Conservation (phyloP, 2,113 vertebrate species). For the Thinocorus orbignyianus region DNA sequence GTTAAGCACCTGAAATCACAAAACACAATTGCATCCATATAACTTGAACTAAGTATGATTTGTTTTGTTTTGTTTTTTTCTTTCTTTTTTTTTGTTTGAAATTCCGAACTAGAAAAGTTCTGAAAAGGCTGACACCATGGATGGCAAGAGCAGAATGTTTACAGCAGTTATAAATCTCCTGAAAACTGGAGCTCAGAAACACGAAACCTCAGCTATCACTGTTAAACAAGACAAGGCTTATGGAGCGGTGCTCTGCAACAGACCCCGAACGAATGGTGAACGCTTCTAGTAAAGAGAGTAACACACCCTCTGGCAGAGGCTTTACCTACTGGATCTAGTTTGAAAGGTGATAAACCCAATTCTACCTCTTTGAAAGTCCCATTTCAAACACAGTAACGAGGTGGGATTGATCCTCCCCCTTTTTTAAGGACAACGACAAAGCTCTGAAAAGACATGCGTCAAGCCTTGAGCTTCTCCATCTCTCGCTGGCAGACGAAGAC, state of each 20-base stretch:
- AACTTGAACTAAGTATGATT: slow-evolving; percentile 53
- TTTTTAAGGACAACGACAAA: not conserved
- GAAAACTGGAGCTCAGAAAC: slow-evolving; percentile 70
- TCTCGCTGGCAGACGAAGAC: slow-evolving; percentile 64
- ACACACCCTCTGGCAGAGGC: slow-evolving; percentile 1
- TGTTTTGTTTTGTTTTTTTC: not conserved
- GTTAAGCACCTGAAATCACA: slow-evolving; percentile 70
- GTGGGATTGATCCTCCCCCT: slow-evolving; percentile 27
- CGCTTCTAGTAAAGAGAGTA: slow-evolving; percentile 24
- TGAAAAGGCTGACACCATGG: slow-evolving; percentile 57
- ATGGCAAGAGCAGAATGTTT: slow-evolving; percentile 62
- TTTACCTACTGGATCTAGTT: slow-evolving; percentile 23
- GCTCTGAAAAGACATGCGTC: slow-evolving; percentile 51
- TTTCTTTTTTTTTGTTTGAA: not conserved
- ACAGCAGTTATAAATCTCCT: slow-evolving; percentile 69
- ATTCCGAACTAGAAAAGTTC: slow-evolving; percentile 61
- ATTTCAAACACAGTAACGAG: not conserved
- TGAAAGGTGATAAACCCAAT: slow-evolving; percentile 56
- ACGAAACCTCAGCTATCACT: slow-evolving; percentile 61
- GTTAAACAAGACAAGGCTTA: slow-evolving; percentile 59
- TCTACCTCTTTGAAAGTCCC: slow-evolving; percentile 39
- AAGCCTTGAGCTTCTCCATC: slow-evolving; percentile 59
- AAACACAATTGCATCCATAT: slow-evolving; percentile 64
- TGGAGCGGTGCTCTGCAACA: slow-evolving; percentile 27
- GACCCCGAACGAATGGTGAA: slow-evolving; percentile 25